Evolutionary conservation across 2,797 vertebrate species (phyloP).

Genomic region (Spondyliosoma cantharus): DNA sequence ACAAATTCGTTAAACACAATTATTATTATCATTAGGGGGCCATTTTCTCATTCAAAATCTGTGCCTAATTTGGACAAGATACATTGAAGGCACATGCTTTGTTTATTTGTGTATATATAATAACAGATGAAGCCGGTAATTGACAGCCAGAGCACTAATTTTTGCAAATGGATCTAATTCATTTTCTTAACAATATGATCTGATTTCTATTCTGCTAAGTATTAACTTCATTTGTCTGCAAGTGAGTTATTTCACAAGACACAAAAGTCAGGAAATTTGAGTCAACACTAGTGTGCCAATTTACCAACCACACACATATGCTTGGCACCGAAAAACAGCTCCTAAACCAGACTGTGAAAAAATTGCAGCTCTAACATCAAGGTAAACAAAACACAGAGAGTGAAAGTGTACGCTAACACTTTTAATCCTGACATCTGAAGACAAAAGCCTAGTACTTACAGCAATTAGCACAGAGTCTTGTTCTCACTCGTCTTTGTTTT

Average conservation of each 20-base stretch:
- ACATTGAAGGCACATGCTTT: background rate
- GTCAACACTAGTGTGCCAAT: constrained; percentile 17
- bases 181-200: background rate
- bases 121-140: constrained; percentile 15
- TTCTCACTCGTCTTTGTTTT: constrained; percentile 51
- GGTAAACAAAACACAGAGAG: constrained; percentile 40
- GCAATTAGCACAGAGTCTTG: constrained; percentile 57
- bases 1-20: background rate
- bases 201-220: background rate
- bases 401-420: constrained; percentile 15
- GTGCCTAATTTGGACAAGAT: background rate
- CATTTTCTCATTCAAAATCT: no score
- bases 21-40: no score
- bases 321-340: constrained; percentile 1
- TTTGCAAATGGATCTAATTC: constrained; percentile 11
- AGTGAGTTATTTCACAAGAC: constrained; percentile 13
- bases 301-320: constrained; percentile 31
- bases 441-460: constrained; percentile 54
- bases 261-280: constrained; percentile 21
- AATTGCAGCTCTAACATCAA: constrained; percentile 28
- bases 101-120: constrained; percentile 6
- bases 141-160: background rate
- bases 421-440: constrained; percentile 61
- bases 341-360: constrained; percentile 9
- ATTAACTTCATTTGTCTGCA: background rate